phyloP scores from a whole-genome alignment of 1,140 invertebrate genomes.

The Halyomorpha halys region DNA sequence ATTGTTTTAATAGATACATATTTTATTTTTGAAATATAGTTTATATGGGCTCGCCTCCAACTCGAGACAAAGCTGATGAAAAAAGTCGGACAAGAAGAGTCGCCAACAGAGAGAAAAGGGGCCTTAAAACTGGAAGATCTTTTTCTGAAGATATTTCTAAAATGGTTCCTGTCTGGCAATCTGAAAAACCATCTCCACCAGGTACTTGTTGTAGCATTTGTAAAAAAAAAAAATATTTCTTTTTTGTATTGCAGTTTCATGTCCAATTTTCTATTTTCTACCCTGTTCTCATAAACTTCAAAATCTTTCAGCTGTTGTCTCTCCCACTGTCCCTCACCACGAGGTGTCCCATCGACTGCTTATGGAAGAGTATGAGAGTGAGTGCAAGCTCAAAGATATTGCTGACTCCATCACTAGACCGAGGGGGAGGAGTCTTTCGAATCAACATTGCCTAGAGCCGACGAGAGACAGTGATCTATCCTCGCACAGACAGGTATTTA shows the following conservation, averaged over 20 bases:
- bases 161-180: slow-evolving; percentile 31
- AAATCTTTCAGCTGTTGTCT: too few species aligned
- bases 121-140: slow-evolving; percentile 31
- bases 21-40: slow-evolving; percentile 34
- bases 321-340: background rate
- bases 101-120: slow-evolving; percentile 32
- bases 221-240: too few species aligned
- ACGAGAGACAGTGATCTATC: slow-evolving; percentile 41
- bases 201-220: slow-evolving; percentile 13
- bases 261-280: too few species aligned
- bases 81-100: slow-evolving; percentile 43
- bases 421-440: slow-evolving; percentile 8
- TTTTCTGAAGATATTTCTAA: slow-evolving; percentile 33
- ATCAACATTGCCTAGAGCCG: slow-evolving; percentile 33
- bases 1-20: background rate
- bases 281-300: too few species aligned
- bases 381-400: slow-evolving; percentile 56
- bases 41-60: slow-evolving; percentile 60
- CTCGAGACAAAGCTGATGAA: slow-evolving; percentile 61
- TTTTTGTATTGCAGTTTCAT: too few species aligned
- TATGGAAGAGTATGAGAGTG: slow-evolving; percentile 40
- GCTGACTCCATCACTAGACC: slow-evolving; percentile 51
- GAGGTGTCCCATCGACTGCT: slow-evolving; percentile 37
- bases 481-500: slow-evolving; percentile 40
- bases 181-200: slow-evolving; percentile 19